These are phyloP conservation scores for Eunapius fragilis DNA, from an alignment of 37 sponge, comb jelly and placozoan species.

Conservation along the genomic window DNA sequence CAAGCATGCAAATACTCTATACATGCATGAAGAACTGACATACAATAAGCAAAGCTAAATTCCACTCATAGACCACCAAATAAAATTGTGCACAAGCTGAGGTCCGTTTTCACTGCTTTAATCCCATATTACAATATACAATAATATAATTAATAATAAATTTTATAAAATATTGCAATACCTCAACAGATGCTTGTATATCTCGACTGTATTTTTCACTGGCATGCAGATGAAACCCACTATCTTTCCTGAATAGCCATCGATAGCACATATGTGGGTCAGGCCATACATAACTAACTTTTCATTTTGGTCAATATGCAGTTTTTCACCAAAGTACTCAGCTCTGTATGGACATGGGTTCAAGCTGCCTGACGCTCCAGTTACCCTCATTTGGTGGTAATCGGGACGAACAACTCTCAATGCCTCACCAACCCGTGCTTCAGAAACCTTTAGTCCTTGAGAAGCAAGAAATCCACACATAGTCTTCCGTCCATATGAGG, in stretches of 20 bases:
- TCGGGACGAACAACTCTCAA: no score
- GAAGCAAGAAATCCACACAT: constrained; percentile 39
- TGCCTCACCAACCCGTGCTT: constrained; percentile 19
- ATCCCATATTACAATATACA: no score
- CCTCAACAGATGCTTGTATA: no score
- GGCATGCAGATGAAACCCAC: constrained; percentile 59
- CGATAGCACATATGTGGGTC: no score
- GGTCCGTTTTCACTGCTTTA: no score
- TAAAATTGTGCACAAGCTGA: no score
- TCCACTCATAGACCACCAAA: no score
- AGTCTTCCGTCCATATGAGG: background rate
- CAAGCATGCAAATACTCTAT: no score
- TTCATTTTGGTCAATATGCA: constrained; percentile 78
- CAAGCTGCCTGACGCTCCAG: background rate
- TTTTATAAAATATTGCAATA: no score
- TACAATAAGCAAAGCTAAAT: no score
- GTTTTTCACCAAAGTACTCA: constrained; percentile 66
- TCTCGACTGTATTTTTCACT: constrained; percentile 62
- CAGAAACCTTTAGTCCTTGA: constrained; percentile 8
- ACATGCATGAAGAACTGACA: no score
- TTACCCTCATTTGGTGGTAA: background rate
- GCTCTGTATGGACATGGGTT: constrained; percentile 66
- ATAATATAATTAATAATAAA: no score
- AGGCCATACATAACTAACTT: constrained; percentile 72
- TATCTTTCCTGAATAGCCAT: constrained; percentile 59